Conservation (phyloP, 2,113 vertebrate genomes). For the Chrysemys picta region DNA sequence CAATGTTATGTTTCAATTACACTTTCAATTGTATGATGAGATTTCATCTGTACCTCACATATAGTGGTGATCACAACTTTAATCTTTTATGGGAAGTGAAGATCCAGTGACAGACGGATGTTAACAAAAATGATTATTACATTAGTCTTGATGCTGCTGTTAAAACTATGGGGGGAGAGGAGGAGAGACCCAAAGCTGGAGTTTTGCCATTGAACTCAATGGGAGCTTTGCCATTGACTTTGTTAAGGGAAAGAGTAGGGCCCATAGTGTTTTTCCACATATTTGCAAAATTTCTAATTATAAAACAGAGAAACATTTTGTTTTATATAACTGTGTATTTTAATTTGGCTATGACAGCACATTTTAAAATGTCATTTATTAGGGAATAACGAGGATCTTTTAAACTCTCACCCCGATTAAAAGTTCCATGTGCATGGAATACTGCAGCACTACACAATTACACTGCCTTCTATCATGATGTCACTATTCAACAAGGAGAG, state of each 20-base stretch:
- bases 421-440: fast-evolving
- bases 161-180: background rate
- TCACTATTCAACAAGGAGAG: fast-evolving
- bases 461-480: fast-evolving
- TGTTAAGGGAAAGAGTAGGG: background rate
- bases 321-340: background rate
- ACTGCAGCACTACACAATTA: fast-evolving
- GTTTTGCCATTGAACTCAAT: background rate
- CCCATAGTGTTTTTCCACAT: background rate
- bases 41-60: background rate
- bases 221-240: background rate
- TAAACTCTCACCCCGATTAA: background rate
- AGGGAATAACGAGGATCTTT: background rate
- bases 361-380: background rate
- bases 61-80: background rate
- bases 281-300: background rate
- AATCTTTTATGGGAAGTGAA: background rate
- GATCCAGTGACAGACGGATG: background rate
- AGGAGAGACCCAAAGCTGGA: background rate
- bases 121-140: background rate
- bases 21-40: background rate
- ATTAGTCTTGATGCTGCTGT: background rate
- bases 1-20: background rate
- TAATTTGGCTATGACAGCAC: background rate
- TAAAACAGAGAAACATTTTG: background rate